These are phyloP conservation scores for Melanitta fusca DNA, from an alignment of 2,797 vertebrate species.

Conservation along the genomic window DNA sequence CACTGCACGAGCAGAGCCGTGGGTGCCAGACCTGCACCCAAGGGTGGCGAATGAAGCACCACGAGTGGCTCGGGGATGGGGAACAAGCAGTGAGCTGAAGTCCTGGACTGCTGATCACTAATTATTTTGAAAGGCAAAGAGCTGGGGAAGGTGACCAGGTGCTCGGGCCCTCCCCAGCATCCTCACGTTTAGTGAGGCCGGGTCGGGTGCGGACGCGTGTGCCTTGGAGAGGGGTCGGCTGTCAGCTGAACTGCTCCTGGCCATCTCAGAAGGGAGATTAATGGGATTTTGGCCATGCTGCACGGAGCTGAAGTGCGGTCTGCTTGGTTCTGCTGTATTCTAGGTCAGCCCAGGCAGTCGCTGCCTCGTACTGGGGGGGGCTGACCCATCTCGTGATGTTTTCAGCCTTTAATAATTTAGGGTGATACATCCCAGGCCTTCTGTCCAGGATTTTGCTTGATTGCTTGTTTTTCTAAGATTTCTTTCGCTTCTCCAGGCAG, in stretches of 20 bases:
- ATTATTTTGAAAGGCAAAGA: neutral
- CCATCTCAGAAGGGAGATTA: neutral
- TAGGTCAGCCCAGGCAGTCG: neutral
- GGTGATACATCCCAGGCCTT: neutral
- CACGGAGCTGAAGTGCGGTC: neutral
- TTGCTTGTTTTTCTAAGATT: slow-evolving; percentile 23
- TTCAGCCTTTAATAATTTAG: slow-evolving; percentile 24
- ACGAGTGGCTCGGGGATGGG: neutral
- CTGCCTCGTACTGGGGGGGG: neutral
- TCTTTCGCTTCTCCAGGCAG: neutral
- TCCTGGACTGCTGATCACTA: neutral
- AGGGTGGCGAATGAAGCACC: no score
- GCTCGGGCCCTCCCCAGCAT: rapidly evolving
- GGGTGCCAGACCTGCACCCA: no score
- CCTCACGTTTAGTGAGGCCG: rapidly evolving
- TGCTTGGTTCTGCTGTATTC: neutral
- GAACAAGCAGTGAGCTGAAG: neutral
- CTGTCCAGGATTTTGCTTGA: neutral
- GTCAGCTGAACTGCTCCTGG: no score
- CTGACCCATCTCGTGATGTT: neutral
- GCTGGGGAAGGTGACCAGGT: neutral
- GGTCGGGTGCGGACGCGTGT: rapidly evolving
- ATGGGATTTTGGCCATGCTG: neutral
- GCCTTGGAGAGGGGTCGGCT: neutral
- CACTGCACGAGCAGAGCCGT: no score